Evolutionary conservation across 1,140 invertebrate genomes (phyloP), one percentile per base, ranked within the genome.

Genomic region (Drosophila bocki): DNA sequence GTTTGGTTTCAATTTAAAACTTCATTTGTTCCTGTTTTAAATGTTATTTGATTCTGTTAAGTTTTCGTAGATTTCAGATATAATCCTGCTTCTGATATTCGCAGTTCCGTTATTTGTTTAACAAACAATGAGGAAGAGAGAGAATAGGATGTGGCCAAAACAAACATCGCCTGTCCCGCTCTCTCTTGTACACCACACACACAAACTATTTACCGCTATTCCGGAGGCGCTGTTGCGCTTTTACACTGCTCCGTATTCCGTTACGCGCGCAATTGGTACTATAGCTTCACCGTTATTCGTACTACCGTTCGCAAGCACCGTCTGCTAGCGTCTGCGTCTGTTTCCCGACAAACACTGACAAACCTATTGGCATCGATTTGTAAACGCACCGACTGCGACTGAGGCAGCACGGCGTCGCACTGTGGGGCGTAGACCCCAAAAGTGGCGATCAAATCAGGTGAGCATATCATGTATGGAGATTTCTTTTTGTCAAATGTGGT

Each of bases 281-380:
- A 70, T 41, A 50, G 32, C 68, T 72, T 50, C 70, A 44, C 74
- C 74, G 74, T 61, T 74, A 75, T 54, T 54, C 53, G 53, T 39
- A 56, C 22, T 65, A 65, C 78, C 74, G 81, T 53, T 85, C 82
- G 64, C 82, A 64, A 75, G 65, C 75, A 69, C 65, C 82, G 78
- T 69, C 80, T 72, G 74, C 60, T 80, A 76, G 70, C 82, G 82
- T 83, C 80, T 82, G 78, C 80, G 68, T 83, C 82, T 75, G 75
- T 86, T 86, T 87, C 82, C 79, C 86, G 85, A 76, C 85, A 90
- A 90, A 90, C 85, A 90, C 85, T 75, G 78, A 76, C 85, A 90
- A 90, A 90, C 85, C 80, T 90, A 90, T 81, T 84, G 86, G 80
- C 83, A 90, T 87, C 83, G 86, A 91, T 85, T 90, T 85, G 85